Evolutionary conservation across 2,888 invertebrate species (phyloP), one percentile per base, ranked within the genome.

Genomic region (Mythimna albipuncta): DNA sequence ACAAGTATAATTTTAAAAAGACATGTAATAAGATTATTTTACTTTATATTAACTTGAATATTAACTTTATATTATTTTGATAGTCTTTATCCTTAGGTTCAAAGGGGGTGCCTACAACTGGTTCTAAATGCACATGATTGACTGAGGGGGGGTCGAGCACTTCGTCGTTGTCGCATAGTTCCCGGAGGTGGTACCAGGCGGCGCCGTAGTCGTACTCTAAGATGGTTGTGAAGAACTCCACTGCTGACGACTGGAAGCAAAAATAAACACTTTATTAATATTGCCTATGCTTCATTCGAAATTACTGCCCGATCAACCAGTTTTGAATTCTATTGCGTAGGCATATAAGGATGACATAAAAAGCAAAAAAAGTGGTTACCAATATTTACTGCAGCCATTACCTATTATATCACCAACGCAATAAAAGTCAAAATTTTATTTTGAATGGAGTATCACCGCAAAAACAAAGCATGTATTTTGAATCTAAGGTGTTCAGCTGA

Each of bases 181-280:
- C 75, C 0, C 94, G 89, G 2, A 96, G 88, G 72, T 92, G 92
- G 63, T 87, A 88, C 94, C 93, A 96, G 44, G 91, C 86, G 4
- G 91, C 90, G 35, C 94, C 93, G 87, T 92, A 92, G 87, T 97
- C 96, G 88, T 96, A 96, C 6, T 89, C 87, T 6, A 96, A 87
- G 64, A 97, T 90, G 7, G 89, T 90, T 88, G 94, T 94, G 91
- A 96, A 97, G 90, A 97, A 96, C 54, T 92, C 88, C 21, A 97
- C 90, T 5, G 97, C 97, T 38, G 94, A 91, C 61, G 89, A 88
- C 97, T 97, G 91, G 7, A 68, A 77, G 52, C 1, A 83, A 38
- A 10, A 58, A 69, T 21, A 38, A 38, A 38, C 7, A 38, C 38
- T 38, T 38, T 38, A 38, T 38, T 35, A 5, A 35, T 35, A 26